Evolutionary conservation across 1,140 invertebrate genomes (phyloP).

Genomic region (Drosophila busckii): DNA sequence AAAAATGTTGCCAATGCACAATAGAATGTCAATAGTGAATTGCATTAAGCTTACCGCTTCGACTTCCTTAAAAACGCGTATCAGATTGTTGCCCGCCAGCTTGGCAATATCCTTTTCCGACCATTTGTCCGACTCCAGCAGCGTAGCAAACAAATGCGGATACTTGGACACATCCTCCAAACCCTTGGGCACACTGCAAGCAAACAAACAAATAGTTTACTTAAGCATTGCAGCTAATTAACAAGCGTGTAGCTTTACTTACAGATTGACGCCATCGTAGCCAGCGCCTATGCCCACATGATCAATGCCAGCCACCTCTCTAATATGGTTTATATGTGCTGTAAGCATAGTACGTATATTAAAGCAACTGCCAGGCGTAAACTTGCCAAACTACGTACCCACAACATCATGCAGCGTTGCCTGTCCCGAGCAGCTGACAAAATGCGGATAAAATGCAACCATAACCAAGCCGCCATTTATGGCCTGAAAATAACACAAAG

Average conservation of each 20-base stretch:
- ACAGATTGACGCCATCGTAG: conserved; percentile 91
- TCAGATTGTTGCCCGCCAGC: conserved; percentile 87
- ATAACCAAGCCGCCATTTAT: conserved; percentile 92
- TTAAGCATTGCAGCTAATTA: background rate
- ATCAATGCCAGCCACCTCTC: conserved; percentile 89
- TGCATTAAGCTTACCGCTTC: conserved; percentile 83
- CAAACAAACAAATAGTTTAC: background rate
- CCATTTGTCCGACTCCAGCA: conserved; percentile 85
- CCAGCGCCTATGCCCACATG: conserved; percentile 90
- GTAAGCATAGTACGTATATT: conserved; percentile 68
- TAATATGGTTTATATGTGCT: conserved; percentile 94
- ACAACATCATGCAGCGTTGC: conserved; percentile 88
- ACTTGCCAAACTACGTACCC: no score
- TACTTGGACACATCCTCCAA: conserved; percentile 92
- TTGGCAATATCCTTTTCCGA: conserved; percentile 87
- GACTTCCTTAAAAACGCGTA: conserved; percentile 87
- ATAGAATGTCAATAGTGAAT: conserved; percentile 44
- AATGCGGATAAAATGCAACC: conserved; percentile 93
- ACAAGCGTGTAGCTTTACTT: conserved; percentile 76
- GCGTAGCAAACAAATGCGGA: conserved; percentile 86
- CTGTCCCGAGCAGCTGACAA: conserved; percentile 89
- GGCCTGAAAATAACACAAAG: conserved; percentile 66
- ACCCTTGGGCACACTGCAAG: conserved; percentile 84
- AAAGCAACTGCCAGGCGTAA: no score
- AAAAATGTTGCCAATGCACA: conserved; percentile 36